Conservation (phyloP, 2,888 invertebrate genomes). For the Phragmatobia fuliginosa region DNA sequence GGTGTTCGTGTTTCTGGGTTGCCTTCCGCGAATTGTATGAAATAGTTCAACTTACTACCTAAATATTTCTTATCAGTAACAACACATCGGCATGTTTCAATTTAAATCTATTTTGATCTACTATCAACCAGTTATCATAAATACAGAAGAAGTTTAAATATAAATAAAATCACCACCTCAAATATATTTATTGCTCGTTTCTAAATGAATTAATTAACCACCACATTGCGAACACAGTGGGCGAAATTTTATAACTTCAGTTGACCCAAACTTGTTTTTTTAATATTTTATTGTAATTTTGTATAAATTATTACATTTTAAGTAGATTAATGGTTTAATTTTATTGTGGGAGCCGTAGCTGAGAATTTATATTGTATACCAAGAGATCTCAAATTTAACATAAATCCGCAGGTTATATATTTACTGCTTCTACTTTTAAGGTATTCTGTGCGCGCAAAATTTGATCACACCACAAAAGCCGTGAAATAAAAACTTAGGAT, state of each 20-base stretch:
- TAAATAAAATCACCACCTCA: not conserved
- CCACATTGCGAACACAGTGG: not conserved
- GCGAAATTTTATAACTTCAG: constrained; percentile 10
- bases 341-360: constrained; percentile 1
- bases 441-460: too few relatives aligned
- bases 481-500: too few relatives aligned
- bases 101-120: not conserved
- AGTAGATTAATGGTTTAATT: constrained; percentile 11
- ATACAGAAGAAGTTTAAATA: not conserved
- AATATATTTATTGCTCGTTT: constrained; percentile 1
- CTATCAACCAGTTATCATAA: not conserved
- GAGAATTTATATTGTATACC: not conserved
- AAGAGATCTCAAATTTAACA: not conserved
- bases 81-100: not conserved
- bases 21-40: too few relatives aligned
- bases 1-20: too few relatives aligned
- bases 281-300: constrained; percentile 12
- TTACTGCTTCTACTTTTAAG: too few relatives aligned
- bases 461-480: too few relatives aligned
- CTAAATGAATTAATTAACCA: not conserved
- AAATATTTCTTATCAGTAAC: too few relatives aligned
- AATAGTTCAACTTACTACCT: too few relatives aligned
- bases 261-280: not conserved
- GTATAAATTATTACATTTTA: constrained; percentile 12
- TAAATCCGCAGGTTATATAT: not conserved